Base-by-base conservation (phyloP, 2,113 vertebrate species). In the Blennius ocellaris region DNA sequence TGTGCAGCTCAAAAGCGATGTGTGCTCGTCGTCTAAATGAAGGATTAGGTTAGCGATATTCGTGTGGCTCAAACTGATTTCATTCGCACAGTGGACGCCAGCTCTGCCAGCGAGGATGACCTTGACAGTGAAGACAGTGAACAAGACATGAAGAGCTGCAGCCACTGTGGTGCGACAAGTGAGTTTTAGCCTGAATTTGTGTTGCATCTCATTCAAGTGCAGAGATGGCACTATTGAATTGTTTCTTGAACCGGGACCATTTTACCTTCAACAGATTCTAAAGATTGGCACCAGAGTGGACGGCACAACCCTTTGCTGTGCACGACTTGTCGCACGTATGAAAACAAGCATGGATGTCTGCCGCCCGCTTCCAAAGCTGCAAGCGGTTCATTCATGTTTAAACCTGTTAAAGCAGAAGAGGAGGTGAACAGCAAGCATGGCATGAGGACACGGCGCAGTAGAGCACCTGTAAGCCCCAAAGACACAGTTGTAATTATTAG, bases 51-150 rank as follows among this genome's bases (percentile, higher is more conserved):
- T 3, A 52, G 39, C 2, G 0, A 21, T 58, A 6, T 68, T 11
- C 21, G 21, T 30, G 21, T 44, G 7, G 36, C 8, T 36, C 40
- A 30, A 72, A 14, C 30, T 21, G 49, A 65, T 44, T 57, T 66
- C 4, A 6, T 71, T 76, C 85, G 15, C 87, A n/a, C 87, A 99
- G 98, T 99, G 94, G 97, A 99, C 79, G 91, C 96, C 72, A 99
- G 97, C 80, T 99, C 98, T 0, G 97, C 97, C 90, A 99, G 97
- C 0, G 98, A 99, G 71, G 97, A 99, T 89, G 97, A 99, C 83
- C 95, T 99, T 7, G 98, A 99, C 91, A 99, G 98, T 30, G 97
- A 99, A 81, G 97, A 99, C 92, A 99, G 98, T 1, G 98, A 99
- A 55, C 97, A 98, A 85, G 97, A 98, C n/a, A 86, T 95, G 78